Conservation (phyloP, 2,888 invertebrate genomes). For the Marasmarcha lunaedactyla region DNA sequence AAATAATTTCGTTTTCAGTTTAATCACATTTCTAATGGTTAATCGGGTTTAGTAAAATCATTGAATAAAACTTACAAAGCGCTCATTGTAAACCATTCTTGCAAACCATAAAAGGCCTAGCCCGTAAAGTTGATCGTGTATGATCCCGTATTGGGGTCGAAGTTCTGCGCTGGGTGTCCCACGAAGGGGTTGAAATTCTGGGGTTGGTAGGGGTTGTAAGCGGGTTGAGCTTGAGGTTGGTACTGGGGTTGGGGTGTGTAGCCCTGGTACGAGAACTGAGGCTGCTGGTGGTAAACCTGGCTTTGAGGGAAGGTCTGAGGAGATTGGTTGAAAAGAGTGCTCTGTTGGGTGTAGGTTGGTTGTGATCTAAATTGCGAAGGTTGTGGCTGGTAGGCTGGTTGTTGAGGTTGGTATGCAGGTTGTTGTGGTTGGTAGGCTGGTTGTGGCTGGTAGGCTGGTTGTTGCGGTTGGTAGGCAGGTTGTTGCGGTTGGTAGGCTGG, state of each 20-base stretch:
- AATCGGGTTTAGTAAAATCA: too few relatives aligned
- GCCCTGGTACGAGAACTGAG: slow-evolving; percentile 50
- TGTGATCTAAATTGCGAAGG: slow-evolving; percentile 21
- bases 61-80: too few relatives aligned
- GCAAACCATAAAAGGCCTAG: too few relatives aligned
- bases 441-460: slow-evolving; percentile 16
- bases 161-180: slow-evolving; percentile 79
- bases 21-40: too few relatives aligned
- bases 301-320: slow-evolving; percentile 43
- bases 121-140: slow-evolving; percentile 82
- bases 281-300: slow-evolving; percentile 53
- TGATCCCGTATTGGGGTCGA: slow-evolving; percentile 80
- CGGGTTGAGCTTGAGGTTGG: slow-evolving; percentile 26
- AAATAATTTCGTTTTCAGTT: too few relatives aligned
- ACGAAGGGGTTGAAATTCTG: slow-evolving; percentile 61
- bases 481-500: slow-evolving; percentile 23
- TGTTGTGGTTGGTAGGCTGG: slow-evolving; percentile 20
- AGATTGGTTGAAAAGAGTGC: slow-evolving; percentile 37
- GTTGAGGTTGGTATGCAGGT: slow-evolving; percentile 26
- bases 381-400: slow-evolving; percentile 25
- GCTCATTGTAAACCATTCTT: too few relatives aligned
- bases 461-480: slow-evolving; percentile 20
- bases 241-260: slow-evolving; percentile 39
- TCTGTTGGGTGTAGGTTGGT: slow-evolving; percentile 29
- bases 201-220: slow-evolving; percentile 30